These are phyloP conservation scores for Ochotona curzoniae DNA, from an alignment of 2,113 vertebrate species.

Conservation along the genomic window DNA sequence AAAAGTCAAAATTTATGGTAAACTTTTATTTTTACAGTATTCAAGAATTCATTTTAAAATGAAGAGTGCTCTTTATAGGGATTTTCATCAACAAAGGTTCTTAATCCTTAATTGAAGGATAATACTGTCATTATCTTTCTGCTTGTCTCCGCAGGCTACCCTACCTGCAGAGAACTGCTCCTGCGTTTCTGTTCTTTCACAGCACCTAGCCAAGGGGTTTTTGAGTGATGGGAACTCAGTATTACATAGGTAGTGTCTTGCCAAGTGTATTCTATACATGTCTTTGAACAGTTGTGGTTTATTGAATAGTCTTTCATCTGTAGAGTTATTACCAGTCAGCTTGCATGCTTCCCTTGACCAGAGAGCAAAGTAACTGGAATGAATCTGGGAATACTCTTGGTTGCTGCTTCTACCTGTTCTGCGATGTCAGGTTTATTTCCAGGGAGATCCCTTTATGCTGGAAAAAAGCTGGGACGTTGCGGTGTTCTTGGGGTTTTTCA, in stretches of 20 bases:
- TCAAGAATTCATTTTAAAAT: slow-evolving; percentile 21
- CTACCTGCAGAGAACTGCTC: neutral
- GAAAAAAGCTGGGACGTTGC: neutral
- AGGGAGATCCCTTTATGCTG: neutral
- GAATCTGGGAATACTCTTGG: neutral
- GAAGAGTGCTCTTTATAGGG: neutral
- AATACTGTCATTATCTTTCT: neutral
- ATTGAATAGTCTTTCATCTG: slow-evolving; percentile 29
- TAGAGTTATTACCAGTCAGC: neutral
- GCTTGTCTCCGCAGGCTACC: neutral
- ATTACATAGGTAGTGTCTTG: neutral
- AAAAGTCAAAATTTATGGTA: neutral
- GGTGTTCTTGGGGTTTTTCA: neutral
- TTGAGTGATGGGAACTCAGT: neutral
- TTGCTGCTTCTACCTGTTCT: neutral
- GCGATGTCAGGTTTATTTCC: neutral
- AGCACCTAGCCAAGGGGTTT: neutral
- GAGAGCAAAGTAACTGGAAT: neutral
- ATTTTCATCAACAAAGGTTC: slow-evolving; percentile 10
- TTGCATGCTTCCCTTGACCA: neutral
- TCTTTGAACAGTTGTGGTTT: neutral
- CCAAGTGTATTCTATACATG: slow-evolving; percentile 17
- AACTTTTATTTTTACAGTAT: slow-evolving; percentile 43
- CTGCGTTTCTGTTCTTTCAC: slow-evolving; percentile 12
- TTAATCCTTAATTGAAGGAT: neutral